Conservation (phyloP, 2,113 vertebrate species). For the Hepsetus odoe region DNA sequence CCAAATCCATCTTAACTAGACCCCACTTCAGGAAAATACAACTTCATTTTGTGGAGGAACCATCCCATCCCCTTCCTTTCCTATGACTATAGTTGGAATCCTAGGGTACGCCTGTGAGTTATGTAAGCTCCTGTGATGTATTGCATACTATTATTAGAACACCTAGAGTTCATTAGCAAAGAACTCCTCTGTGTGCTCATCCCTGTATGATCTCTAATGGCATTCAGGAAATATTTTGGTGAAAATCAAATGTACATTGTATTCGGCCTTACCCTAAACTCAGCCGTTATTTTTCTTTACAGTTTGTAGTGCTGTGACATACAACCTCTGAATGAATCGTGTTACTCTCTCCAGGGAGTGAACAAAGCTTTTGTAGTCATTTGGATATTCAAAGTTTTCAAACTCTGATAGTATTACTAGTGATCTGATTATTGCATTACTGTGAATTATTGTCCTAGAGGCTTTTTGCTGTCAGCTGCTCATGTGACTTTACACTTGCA, state of each 20-base stretch:
- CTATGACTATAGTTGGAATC: constrained; percentile 20
- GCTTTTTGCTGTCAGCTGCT: background rate
- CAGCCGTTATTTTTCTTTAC: no score
- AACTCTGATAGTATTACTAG: no score
- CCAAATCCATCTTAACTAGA: background rate
- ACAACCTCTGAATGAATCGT: no score
- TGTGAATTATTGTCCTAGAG: no score
- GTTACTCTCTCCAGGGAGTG: no score
- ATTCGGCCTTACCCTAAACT: no score
- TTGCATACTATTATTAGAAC: constrained; percentile 13
- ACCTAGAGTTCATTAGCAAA: background rate
- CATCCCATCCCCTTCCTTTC: constrained; percentile 35
- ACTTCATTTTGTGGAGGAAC: background rate
- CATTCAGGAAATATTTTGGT: background rate
- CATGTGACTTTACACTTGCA: background rate
- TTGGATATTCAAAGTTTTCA: no score
- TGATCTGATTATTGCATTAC: no score
- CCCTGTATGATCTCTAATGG: background rate
- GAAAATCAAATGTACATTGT: background rate
- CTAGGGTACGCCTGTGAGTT: background rate
- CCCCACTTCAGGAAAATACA: constrained; percentile 20
- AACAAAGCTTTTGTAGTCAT: no score
- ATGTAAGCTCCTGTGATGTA: background rate
- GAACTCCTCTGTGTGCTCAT: background rate
- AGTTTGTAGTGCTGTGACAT: no score